Conservation (phyloP, 2,888 invertebrate species). For the Criorhina ranunculi region DNA sequence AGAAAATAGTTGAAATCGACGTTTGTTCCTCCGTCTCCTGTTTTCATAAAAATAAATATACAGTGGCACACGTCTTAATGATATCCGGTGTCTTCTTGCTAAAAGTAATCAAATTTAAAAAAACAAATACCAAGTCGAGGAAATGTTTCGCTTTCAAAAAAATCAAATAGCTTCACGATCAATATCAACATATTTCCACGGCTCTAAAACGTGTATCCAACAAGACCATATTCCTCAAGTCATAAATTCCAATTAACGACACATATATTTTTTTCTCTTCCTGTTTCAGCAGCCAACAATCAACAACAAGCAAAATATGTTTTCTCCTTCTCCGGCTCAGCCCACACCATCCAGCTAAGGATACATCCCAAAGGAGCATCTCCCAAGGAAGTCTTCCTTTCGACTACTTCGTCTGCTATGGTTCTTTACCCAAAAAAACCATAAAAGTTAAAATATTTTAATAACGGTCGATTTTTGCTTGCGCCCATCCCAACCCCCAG, state of each 20-base stretch:
- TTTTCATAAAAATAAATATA: too few relatives aligned
- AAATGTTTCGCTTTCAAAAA: background rate
- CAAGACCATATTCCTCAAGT: slow-evolving; percentile 57
- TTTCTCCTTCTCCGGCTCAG: slow-evolving; percentile 1
- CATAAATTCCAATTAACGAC: slow-evolving; percentile 75
- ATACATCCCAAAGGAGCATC: slow-evolving; percentile 53
- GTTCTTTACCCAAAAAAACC: slow-evolving; percentile 60
- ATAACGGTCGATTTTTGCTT: slow-evolving; percentile 69
- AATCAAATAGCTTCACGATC: slow-evolving; percentile 43
- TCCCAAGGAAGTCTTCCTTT: slow-evolving; percentile 5
- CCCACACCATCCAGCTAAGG: slow-evolving; percentile 24
- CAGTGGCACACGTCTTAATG: too few relatives aligned
- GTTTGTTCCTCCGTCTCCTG: too few relatives aligned
- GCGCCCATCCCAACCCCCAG: slow-evolving; percentile 17
- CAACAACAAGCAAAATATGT: slow-evolving; percentile 51
- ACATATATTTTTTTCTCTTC: slow-evolving; percentile 64
- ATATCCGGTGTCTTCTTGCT: too few relatives aligned
- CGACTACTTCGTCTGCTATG: slow-evolving; percentile 25
- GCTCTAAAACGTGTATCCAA: slow-evolving; percentile 23
- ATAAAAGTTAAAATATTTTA: slow-evolving; percentile 77
- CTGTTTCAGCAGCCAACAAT: slow-evolving; percentile 34
- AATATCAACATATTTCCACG: slow-evolving; percentile 35
- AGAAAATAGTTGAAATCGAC: too few relatives aligned
- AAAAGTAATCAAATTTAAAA: too few relatives aligned
- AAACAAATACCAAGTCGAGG: background rate